Evolutionary conservation across 2,113 vertebrate genomes (phyloP), one percentile per base, ranked within the genome.

Genomic region (Poeciliopsis prolifica): DNA sequence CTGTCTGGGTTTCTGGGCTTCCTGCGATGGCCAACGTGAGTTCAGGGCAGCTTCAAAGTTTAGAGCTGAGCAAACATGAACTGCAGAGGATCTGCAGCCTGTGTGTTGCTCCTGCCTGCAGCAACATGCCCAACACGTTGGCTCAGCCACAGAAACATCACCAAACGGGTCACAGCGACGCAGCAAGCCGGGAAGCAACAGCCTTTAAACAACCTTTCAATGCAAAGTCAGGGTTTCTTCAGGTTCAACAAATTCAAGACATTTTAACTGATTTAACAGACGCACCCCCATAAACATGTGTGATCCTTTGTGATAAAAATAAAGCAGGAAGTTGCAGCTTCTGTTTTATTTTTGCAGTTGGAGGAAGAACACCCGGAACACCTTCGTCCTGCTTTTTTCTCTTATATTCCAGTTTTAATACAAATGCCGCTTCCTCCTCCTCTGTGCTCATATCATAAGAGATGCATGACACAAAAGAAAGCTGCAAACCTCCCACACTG

Each of bases 301-400:
- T 28, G 28, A 28, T 28, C 0, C n/a, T 35, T 0, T 26, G 67
- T 44, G 44, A 26, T 72, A 82, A 68, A 85, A 82, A 87, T 87
- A 89, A 74, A 80, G 60, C 72, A 48, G 74, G 69, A 68, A 60
- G 24, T 63, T 31, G 64, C 77, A 87, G 75, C 72, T 77, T 77
- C 48, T 42, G 48, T 67, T 85, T 66, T 54, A 72, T 33, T n/a
- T 17, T 51, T 70, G 77, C 60, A 67, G 40, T n/a, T 19, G 1
- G 51, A 24, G 51, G 61, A 58, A 28, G 54, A 67, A 54, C 75
- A 33, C 48, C 61, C 76, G 61, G 0, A 11, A 44, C 0, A 15
- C 31, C 19, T 31, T 11, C 3, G 22, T 44, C 61, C 63, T 58
- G 10, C 5, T 22, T n/a, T 37, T 13, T 11, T 51, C 11, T 31